Conservation (phyloP, 2,888 invertebrate species). For the Apotomis capreana region DNA sequence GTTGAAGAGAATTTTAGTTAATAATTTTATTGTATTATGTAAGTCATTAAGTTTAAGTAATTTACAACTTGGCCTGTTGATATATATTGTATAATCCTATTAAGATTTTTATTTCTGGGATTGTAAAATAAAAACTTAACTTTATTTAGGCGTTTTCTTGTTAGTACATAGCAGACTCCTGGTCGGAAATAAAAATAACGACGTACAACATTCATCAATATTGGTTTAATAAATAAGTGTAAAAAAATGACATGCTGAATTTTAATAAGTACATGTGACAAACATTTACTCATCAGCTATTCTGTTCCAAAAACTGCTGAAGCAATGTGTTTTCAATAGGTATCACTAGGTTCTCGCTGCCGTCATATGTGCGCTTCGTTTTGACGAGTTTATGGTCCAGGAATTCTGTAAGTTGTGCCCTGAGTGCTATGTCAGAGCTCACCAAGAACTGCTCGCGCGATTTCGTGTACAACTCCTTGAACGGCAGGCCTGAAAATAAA, state of each 20-base stretch:
- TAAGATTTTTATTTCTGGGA: conserved; percentile 83
- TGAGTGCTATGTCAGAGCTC: conserved; percentile 94
- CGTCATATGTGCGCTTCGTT: conserved; percentile 90
- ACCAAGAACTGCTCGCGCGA: conserved; percentile 96
- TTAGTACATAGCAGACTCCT: not conserved
- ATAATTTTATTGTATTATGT: conserved; percentile 83
- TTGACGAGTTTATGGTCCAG: conserved; percentile 96
- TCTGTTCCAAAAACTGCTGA: conserved; percentile 89
- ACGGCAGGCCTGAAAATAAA: conserved; percentile 88
- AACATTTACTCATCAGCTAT: conserved; percentile 51
- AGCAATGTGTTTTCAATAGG: conserved; percentile 89
- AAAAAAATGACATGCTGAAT: conserved; percentile 12
- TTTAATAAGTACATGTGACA: not conserved
- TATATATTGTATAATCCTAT: conserved; percentile 83
- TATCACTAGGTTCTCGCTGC: conserved; percentile 91
- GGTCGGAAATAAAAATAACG: not conserved
- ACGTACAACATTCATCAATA: not conserved
- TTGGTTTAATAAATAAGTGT: conserved; percentile 32
- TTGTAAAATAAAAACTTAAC: conserved; percentile 82
- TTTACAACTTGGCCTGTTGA: conserved; percentile 84
- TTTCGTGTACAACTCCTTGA: conserved; percentile 92
- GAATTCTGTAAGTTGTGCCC: conserved; percentile 97
- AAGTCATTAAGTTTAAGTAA: conserved; percentile 84
- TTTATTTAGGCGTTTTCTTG: conserved; percentile 60
- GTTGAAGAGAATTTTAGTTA: conserved; percentile 83